phyloP scores from a whole-genome alignment of 2,888 invertebrate species.

The Xestia c-nigrum region DNA sequence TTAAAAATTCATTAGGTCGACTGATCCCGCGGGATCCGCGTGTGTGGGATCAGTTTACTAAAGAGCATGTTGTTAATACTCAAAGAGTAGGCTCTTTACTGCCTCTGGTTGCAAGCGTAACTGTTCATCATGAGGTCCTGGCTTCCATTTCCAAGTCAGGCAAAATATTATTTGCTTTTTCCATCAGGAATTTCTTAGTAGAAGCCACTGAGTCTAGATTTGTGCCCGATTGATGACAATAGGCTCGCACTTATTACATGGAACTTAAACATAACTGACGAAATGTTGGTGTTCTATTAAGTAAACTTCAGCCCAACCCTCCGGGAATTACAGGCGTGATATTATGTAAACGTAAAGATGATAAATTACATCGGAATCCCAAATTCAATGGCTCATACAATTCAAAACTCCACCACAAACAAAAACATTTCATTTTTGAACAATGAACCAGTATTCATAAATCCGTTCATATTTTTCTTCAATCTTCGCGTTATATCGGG shows the following conservation, averaged over 20 bases:
- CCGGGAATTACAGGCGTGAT: no score
- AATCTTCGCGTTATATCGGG: conserved; percentile 12
- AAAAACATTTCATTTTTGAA: neutral
- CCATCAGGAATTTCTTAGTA: neutral
- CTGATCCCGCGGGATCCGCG: no score
- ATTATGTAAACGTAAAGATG: neutral
- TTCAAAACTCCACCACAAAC: neutral
- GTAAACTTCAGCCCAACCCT: no score
- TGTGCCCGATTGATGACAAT: neutral
- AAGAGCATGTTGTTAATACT: no score
- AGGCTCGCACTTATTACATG: neutral
- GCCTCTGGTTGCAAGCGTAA: neutral
- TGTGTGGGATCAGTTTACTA: no score
- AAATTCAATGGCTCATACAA: neutral
- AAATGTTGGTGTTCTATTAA: no score
- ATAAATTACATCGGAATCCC: neutral
- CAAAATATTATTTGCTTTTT: neutral
- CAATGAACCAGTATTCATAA: conserved; percentile 13
- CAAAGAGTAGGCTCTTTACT: neutral
- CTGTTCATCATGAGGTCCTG: neutral
- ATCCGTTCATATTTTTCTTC: conserved; percentile 34
- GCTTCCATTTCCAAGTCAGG: neutral
- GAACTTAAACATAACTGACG: neutral
- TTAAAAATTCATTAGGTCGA: no score
- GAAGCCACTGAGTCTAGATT: neutral